Percentiles rank a stretch among this genome's conserved stretches.
Evolutionary conservation across 2,113 vertebrate genomes (phyloP).

Genomic region (Prolemur simus): DNA sequence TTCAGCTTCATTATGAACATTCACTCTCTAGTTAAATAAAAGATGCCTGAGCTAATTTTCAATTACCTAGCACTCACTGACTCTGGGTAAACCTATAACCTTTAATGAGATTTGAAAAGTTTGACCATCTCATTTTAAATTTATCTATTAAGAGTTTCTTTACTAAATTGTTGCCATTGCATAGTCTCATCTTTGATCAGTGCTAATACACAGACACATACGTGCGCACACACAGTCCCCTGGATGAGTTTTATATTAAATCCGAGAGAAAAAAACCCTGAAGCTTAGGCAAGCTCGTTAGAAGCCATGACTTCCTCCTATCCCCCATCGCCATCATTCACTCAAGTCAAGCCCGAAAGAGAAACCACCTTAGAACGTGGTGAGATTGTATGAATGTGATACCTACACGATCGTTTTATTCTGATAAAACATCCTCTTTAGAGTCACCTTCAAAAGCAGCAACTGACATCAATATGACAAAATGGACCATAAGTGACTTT

Average conservation of each 20-base stretch:
- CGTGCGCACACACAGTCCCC: background rate
- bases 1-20: background rate
- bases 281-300: background rate
- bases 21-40: conserved; percentile 36
- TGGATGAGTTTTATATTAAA: background rate
- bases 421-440: background rate
- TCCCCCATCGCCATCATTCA: background rate
- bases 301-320: background rate
- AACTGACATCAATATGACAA: background rate
- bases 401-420: background rate
- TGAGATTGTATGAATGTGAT: background rate
- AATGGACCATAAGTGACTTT: background rate
- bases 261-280: background rate
- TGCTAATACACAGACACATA: background rate
- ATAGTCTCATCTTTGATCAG: background rate
- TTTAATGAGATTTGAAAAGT: conserved; percentile 2
- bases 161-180: background rate
- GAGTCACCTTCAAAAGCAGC: background rate
- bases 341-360: background rate
- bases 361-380: background rate
- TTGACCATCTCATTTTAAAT: background rate
- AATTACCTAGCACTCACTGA: background rate
- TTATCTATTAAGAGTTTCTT: background rate
- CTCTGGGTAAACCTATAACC: background rate
- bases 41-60: background rate